Evolutionary conservation across 2,797 vertebrate species (phyloP), one percentile per base, ranked within the genome.

Genomic region (Sciurus vulgaris): DNA sequence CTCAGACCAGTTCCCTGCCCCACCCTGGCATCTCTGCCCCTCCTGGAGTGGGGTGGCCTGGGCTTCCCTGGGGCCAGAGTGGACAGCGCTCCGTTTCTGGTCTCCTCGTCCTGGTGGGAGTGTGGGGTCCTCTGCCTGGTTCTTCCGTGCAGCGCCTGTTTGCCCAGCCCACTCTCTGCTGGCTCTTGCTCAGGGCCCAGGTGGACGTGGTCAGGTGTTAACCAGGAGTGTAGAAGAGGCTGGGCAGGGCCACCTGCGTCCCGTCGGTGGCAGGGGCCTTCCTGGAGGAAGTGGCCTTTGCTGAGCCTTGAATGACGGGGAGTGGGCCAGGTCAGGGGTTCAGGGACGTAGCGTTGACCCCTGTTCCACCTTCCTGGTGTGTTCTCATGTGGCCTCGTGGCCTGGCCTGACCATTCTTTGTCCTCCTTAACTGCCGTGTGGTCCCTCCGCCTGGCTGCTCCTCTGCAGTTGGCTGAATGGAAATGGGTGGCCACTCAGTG

Each of bases 201-300:
- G 49, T 41, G 65, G 26, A 56, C n/a, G 14, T 51, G 38, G 15
- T 28, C 72, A 63, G 44, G 3, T 3, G 6, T 5, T 7, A 3
- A 28, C 17, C 44, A 8, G 15, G 49, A 2, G 30, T 20, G 30
- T 2, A 12, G 41, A 12, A 13, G 41, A 12, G 22, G 41, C 3
- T 0, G 7, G 0, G 4, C 61, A 15, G 26, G 44, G 59, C 24
- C 0, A 1, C 15, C 7, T 30, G 47, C 20, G 61, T 51, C 49
- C n/a, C 26, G 11, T 3, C 3, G 33, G 41, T 35, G 65, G 14
- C 2, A 13, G 35, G 41, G 67, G 30, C 22, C 22, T 81, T 81
- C 88, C 88, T 70, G 38, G 65, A 74, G 69, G 69, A 74, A 65
- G 69, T 28, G 69, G 6, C 51, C 54, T 87, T 90, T 70, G 51